These are phyloP conservation scores for Etia nguti DNA, from an alignment of 2,113 vertebrate species.

Conservation along the genomic window DNA sequence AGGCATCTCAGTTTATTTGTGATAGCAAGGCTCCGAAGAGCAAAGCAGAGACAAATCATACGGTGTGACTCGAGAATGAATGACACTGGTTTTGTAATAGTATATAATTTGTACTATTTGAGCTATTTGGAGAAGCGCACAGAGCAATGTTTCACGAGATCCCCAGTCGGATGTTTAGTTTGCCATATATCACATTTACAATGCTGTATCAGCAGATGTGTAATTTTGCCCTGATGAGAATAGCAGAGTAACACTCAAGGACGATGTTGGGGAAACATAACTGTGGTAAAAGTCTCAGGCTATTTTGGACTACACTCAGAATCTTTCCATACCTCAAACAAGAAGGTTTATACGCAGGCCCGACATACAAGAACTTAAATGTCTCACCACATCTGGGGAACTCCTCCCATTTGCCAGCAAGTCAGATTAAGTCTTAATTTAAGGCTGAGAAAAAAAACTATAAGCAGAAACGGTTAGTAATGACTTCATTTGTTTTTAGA, in stretches of 20 bases:
- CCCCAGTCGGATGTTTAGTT: neutral
- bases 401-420: conserved; percentile 26
- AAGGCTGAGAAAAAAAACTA: neutral
- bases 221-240: conserved; percentile 23
- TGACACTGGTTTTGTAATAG: conserved; percentile 8
- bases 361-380: conserved; percentile 11
- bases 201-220: neutral
- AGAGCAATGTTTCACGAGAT: neutral
- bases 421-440: conserved; percentile 20
- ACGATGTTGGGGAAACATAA: conserved; percentile 34
- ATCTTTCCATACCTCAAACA: conserved; percentile 58
- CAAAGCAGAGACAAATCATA: conserved; percentile 8
- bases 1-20: conserved; percentile 48
- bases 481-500: neutral
- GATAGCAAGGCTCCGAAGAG: neutral
- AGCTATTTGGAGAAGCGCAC: neutral
- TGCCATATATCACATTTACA: neutral
- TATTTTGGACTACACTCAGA: conserved; percentile 48
- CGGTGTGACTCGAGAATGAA: conserved; percentile 4
- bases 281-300: conserved; percentile 46
- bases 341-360: conserved; percentile 14
- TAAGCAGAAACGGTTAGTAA: neutral
- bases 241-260: neutral
- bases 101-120: conserved; percentile 13
- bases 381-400: conserved; percentile 29